Conservation (phyloP, 37 sponge, comb jelly and placozoan species). For the Sycon ciliatum region DNA sequence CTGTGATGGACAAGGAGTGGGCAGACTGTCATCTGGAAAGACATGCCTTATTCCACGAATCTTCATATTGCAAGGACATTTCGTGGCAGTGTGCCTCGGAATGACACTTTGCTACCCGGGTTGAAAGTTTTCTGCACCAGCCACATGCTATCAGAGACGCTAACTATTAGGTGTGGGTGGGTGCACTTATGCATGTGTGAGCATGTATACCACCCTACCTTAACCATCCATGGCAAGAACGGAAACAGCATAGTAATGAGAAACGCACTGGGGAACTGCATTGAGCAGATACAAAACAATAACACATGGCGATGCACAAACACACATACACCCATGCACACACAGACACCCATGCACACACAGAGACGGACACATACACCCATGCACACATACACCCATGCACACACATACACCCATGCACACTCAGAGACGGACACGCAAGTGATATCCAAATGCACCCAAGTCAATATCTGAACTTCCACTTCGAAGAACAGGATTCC, state of each 20-base stretch:
- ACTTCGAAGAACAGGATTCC: not conserved
- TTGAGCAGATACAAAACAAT: not conserved
- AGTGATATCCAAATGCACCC: not conserved
- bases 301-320: not conserved
- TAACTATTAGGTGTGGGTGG: no score
- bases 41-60: no score
- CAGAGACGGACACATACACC: not conserved
- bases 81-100: no score
- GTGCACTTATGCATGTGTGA: no score
- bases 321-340: not conserved
- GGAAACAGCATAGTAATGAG: conserved; percentile 73
- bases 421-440: not conserved
- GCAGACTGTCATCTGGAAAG: no score
- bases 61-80: no score
- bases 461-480: not conserved
- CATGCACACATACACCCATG: not conserved
- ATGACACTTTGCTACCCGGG: no score
- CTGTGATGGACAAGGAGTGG: no score
- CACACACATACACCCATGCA: not conserved
- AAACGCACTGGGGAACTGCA: conserved; percentile 56
- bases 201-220: not conserved
- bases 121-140: no score
- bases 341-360: not conserved
- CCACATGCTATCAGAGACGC: no score
- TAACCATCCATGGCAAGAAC: conserved; percentile 77